These are phyloP conservation scores for Neoaliturus tenellus DNA, from an alignment of 2,888 invertebrate genomes.

Conservation along the genomic window DNA sequence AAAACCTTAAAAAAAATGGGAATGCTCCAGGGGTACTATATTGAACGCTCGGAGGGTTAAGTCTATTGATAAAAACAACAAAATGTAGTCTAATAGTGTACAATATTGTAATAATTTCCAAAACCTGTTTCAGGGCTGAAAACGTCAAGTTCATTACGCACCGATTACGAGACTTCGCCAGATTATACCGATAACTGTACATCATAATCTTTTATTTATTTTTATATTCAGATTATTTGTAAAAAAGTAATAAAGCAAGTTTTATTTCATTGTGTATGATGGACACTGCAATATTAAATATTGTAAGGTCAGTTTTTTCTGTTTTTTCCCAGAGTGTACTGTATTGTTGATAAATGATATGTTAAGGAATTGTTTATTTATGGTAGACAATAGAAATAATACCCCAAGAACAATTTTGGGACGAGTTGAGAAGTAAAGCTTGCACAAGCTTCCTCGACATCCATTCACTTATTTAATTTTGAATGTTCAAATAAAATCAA, in stretches of 20 bases:
- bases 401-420: too few relatives aligned
- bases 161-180: slow-evolving; percentile 88
- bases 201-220: slow-evolving; percentile 47
- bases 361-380: too few relatives aligned
- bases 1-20: too few relatives aligned
- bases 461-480: too few relatives aligned
- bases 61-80: too few relatives aligned
- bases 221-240: slow-evolving; percentile 48
- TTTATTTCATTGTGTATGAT: slow-evolving; percentile 39
- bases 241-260: slow-evolving; percentile 29
- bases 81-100: background rate
- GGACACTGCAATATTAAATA: slow-evolving; percentile 43
- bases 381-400: too few relatives aligned
- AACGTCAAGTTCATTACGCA: slow-evolving; percentile 86
- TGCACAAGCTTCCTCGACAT: too few relatives aligned
- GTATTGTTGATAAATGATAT: too few relatives aligned
- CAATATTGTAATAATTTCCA: background rate
- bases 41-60: too few relatives aligned
- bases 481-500: too few relatives aligned
- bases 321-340: background rate
- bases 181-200: slow-evolving; percentile 81
- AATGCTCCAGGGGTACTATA: too few relatives aligned
- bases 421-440: too few relatives aligned
- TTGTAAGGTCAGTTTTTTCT: slow-evolving; percentile 14
- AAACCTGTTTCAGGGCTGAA: slow-evolving; percentile 79